phyloP scores from a whole-genome alignment of 1,140 invertebrate species.

The Solenopsis invicta region DNA sequence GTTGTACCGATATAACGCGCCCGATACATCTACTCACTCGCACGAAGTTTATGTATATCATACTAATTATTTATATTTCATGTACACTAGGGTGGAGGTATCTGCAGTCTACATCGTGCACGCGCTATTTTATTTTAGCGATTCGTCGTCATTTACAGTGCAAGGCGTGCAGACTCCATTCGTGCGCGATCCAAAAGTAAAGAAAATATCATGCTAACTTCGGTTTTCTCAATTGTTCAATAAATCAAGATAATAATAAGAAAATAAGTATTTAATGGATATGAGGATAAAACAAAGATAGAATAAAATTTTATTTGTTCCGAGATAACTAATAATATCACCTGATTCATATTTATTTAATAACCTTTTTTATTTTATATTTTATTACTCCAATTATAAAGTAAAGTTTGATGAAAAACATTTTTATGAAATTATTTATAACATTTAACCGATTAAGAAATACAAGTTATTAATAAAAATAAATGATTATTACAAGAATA shows the following conservation, averaged over 20 bases:
- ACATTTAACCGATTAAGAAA: too few relatives aligned
- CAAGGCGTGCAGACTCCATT: constrained; percentile 42
- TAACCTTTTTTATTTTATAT: neutral
- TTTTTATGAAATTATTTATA: too few relatives aligned
- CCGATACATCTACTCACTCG: constrained; percentile 70
- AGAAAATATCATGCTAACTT: constrained; percentile 58
- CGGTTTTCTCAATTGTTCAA: neutral
- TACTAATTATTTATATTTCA: constrained; percentile 85
- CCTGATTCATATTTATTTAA: neutral
- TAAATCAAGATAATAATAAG: constrained; percentile 22
- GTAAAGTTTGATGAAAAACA: neutral
- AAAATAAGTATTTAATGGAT: neutral
- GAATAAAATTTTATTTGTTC: neutral
- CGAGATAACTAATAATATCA: neutral
- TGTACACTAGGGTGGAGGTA: constrained; percentile 62
- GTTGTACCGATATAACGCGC: constrained; percentile 81
- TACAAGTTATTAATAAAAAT: neutral
- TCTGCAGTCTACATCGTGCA: constrained; percentile 69
- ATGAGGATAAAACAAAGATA: neutral
- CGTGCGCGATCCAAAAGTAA: constrained; percentile 10
- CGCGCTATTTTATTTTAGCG: constrained; percentile 78
- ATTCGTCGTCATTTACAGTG: constrained; percentile 64
- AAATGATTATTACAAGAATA: neutral
- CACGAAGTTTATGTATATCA: constrained; percentile 79
- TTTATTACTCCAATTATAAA: neutral